Base-by-base conservation (phyloP, 2,797 vertebrate species). In the Rhabdomys pumilio region DNA sequence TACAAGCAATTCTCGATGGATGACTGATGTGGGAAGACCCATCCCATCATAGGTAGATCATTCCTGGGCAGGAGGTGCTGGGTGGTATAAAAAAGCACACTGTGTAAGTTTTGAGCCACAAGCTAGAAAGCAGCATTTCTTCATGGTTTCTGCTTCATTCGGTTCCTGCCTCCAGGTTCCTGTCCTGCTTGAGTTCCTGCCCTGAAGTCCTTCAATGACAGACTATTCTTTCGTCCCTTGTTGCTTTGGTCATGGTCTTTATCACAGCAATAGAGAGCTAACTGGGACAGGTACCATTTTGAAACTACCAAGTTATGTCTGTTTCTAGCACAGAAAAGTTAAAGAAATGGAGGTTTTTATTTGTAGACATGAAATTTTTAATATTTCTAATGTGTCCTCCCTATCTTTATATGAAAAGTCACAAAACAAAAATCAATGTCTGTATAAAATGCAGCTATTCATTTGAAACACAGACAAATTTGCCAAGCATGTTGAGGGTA, bases 381-480 rank as follows among this genome's bases (percentile, higher is more conserved):
- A 5, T 80, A 85, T 88, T 82, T 84, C 55, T 89, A 77, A 4
- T 65, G 3, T 92, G 22, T 1, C 31, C 77, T 50, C 57, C 31
- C 41, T 67, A 89, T 82, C 59, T 65, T 77, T 57, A 50, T 57
- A 47, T 80, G 31, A 89, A 76, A 76, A 86, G 69, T 65, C 4
- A 38, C 24, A 91, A 85, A 38, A 50, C 50, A 85, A 73, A 14
- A 55, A 8, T 94, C 88, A 47, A 79, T 77, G n/a, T 85, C 47
- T 50, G 84, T 83, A 86, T 55, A 85, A 92, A 90, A 79, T 92
- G 4, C 9, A 85, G 72, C 6, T 26, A 93, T 77, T 97, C 89
- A 44, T 75, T 83, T 76, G 82, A 50, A 93, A 41, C 73, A 65
- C 38, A 81, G 59, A 95, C 12, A 89, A 92, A 94, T 79, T 79